Percentiles rank a stretch among this genome's conserved stretches.
Conservation (phyloP, 2,113 vertebrate species). For the Ictidomys tridecemlineatus region DNA sequence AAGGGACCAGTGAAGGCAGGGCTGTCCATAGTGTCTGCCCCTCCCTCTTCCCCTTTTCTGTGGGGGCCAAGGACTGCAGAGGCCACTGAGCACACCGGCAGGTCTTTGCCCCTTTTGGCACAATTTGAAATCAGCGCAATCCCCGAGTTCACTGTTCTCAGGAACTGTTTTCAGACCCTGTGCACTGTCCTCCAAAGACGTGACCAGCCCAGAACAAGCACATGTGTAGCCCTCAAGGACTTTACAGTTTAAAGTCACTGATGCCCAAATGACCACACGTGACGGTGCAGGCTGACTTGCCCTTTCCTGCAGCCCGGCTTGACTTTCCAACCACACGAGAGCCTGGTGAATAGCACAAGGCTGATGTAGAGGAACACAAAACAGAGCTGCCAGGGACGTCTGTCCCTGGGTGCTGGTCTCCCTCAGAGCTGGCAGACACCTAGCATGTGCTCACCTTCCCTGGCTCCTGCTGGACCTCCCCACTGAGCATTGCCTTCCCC, state of each 20-base stretch:
- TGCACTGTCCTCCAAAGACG: accelerated
- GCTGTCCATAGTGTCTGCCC: neutral
- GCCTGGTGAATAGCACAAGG: accelerated
- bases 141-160: accelerated
- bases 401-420: accelerated
- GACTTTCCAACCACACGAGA: neutral
- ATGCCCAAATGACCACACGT: neutral
- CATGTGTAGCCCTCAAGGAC: accelerated
- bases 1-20: neutral
- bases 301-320: neutral
- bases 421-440: too few relatives aligned
- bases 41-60: neutral
- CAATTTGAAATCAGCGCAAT: neutral
- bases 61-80: neutral
- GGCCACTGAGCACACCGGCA: neutral
- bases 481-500: neutral
- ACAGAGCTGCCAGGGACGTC: accelerated
- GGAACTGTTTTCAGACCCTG: accelerated
- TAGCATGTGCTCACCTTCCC: neutral
- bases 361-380: neutral
- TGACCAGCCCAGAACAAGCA: neutral
- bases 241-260: neutral
- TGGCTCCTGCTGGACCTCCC: neutral
- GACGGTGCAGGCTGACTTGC: neutral
- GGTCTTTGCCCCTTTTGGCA: neutral